Evolutionary conservation across 2,888 invertebrate genomes (phyloP), one percentile per base, ranked within the genome.

Genomic region (Mesoligia furuncula): DNA sequence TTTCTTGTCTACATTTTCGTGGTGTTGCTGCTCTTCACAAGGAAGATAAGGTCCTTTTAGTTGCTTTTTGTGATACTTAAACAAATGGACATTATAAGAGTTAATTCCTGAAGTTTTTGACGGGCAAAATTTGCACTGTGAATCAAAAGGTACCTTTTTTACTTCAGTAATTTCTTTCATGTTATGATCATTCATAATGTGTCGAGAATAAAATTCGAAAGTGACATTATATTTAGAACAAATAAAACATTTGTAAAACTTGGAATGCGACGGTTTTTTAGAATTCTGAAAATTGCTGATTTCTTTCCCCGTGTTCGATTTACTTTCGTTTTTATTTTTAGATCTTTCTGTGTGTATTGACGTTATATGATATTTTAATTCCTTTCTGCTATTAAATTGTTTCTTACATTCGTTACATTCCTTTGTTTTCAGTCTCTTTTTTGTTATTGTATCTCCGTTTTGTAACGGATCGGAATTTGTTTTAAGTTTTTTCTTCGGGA

Each of bases 101-200:
- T 73, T 39, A 36, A 88, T 61, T 85, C 80, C 85, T 62, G 62
- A 67, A 78, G 75, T 77, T 77, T 82, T 88, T 39, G 83, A 81
- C 51, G 85, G 36, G 75, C 94, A 94, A 85, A 89, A 91, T 82
- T 88, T 90, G 79, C 94, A 94, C 65, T 88, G 88, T 17, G 91
- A 78, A 79, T 90, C 82, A 89, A 91, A 94, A 68, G 48, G 54
- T 36, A 90, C 88, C 73, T 84, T 91, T 67, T 88, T 80, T 17
- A 84, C 51, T 73, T 83, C 61, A 66, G 78, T 17, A 64, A 84
- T 70, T 48, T 83, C 80, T 31, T 79, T 86, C 61, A 89, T 75
- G 57, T 89, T 90, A 85, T 93, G 93, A 68, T 90, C 90, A 15
- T 67, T 81, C n/a, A 71, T 54, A 74, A 92, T 79, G 79, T 93